Percentiles rank a stretch among this genome's conserved stretches.
phyloP scores from a whole-genome alignment of 2,113 vertebrate genomes.

The Aythya baeri region DNA sequence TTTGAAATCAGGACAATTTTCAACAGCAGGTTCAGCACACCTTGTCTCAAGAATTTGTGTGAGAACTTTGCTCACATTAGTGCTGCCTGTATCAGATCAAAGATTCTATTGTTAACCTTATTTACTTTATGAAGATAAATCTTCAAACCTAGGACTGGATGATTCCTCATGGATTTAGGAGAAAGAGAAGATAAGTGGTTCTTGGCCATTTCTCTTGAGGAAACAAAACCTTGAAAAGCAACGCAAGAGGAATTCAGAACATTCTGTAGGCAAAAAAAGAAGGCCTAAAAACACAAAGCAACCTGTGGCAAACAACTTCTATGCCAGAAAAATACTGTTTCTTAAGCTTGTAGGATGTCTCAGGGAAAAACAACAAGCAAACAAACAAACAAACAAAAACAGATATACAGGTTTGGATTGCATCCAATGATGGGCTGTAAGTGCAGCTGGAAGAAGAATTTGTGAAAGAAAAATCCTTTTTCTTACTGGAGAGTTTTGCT shows the following conservation, averaged over 20 bases:
- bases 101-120: not conserved
- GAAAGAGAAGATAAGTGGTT: not conserved
- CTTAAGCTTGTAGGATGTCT: not conserved
- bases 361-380: not conserved
- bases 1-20: not conserved
- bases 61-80: not conserved
- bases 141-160: not conserved
- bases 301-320: not conserved
- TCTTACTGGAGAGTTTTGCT: not conserved
- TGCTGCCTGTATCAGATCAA: not conserved
- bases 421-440: not conserved
- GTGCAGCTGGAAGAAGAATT: not conserved
- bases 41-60: not conserved
- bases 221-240: not conserved
- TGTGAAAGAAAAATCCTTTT: not conserved
- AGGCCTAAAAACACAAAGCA: not conserved
- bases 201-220: not conserved
- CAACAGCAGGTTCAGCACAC: not conserved
- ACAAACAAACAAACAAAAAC: not conserved
- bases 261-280: not conserved
- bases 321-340: not conserved
- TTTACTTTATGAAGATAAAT: not conserved
- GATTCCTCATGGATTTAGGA: not conserved
- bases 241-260: not conserved
- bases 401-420: not conserved